Evolutionary conservation across 2,888 invertebrate genomes (phyloP).

Genomic region (Aporophyla nigra): DNA sequence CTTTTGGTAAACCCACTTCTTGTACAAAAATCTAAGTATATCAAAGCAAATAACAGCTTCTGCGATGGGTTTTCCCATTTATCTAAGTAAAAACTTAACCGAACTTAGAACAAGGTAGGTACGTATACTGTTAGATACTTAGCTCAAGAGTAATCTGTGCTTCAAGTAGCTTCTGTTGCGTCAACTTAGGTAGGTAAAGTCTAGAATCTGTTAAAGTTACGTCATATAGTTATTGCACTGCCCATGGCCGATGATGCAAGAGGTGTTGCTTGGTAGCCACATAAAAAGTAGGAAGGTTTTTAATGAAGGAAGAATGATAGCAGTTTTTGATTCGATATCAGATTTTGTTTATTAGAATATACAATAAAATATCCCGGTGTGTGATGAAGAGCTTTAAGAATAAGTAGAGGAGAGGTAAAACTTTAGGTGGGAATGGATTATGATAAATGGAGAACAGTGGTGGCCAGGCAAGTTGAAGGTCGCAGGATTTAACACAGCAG

Average conservation of each 20-base stretch:
- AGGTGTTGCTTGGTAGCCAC: neutral
- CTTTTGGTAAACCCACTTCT: conserved; percentile 22
- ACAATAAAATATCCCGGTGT: neutral
- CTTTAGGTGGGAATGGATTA: no score
- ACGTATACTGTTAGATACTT: neutral
- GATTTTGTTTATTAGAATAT: neutral
- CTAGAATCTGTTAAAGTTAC: conserved; percentile 4
- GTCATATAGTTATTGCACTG: conserved; percentile 1
- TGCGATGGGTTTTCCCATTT: conserved; percentile 16
- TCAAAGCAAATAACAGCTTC: neutral
- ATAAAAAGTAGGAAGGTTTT: no score
- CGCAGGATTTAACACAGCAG: no score
- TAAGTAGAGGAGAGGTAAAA: neutral
- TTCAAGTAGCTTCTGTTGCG: conserved; percentile 12
- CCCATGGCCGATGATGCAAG: neutral
- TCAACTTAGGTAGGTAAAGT: neutral
- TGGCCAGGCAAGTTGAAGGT: no score
- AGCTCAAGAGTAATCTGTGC: neutral
- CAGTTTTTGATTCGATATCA: neutral
- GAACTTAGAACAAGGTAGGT: neutral
- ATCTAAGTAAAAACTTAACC: neutral
- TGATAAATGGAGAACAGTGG: no score
- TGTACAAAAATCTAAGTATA: neutral
- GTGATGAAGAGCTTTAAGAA: neutral
- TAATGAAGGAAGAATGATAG: neutral